These are phyloP conservation scores for Scopus umbretta DNA, from an alignment of 2,113 vertebrate species.

Conservation along the genomic window DNA sequence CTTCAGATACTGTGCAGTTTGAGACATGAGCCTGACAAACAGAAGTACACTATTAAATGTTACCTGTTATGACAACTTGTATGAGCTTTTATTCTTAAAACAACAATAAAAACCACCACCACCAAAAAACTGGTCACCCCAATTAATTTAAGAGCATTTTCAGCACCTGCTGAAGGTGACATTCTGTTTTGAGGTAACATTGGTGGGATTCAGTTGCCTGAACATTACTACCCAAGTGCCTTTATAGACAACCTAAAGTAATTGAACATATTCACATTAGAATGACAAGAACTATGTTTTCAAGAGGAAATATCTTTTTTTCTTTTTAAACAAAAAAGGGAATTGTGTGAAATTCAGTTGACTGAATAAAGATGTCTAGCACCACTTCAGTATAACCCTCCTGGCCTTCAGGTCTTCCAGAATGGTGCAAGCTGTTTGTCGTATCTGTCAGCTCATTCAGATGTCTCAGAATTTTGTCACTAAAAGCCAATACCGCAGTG, in stretches of 20 bases:
- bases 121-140: not conserved
- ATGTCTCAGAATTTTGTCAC: not conserved
- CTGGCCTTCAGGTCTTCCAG: not conserved
- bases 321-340: not conserved
- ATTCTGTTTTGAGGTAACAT: not conserved
- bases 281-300: not conserved
- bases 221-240: not conserved
- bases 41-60: not conserved
- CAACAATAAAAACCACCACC: not conserved
- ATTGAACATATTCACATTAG: not conserved
- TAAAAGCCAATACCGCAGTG: not conserved
- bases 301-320: not conserved
- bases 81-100: not conserved
- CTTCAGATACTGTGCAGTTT: not conserved
- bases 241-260: not conserved
- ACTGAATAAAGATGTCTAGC: not conserved
- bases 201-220: not conserved
- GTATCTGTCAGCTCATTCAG: not conserved
- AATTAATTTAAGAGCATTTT: not conserved
- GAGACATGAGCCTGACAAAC: not conserved
- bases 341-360: not conserved
- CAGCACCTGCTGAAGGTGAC: not conserved
- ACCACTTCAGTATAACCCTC: not conserved
- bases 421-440: not conserved
- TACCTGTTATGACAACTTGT: not conserved